Conservation (phyloP, 2,797 vertebrate genomes). For the Microctenopoma stevenorrisi region DNA sequence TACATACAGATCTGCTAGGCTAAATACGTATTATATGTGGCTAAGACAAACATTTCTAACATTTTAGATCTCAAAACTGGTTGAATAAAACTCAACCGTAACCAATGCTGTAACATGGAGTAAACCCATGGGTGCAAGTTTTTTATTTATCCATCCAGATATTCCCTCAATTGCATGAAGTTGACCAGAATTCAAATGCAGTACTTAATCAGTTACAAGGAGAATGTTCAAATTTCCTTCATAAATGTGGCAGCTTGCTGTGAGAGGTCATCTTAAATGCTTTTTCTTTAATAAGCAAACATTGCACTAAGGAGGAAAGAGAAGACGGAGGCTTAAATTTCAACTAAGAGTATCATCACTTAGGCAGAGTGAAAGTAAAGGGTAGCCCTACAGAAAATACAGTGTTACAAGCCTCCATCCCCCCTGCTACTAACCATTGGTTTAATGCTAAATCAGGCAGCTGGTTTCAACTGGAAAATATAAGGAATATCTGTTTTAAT, state of each 20-base stretch:
- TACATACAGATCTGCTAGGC: conserved; percentile 88
- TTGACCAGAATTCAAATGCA: conserved; percentile 52
- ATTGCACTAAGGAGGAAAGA: conserved; percentile 72
- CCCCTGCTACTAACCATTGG: conserved; percentile 42
- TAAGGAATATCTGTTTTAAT: conserved; percentile 36
- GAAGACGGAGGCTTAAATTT: conserved; percentile 44
- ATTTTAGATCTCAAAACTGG: conserved; percentile 82
- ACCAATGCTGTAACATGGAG: conserved; percentile 81
- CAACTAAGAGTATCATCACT: conserved; percentile 6
- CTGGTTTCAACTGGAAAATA: conserved; percentile 42
- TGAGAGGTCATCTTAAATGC: conserved; percentile 69
- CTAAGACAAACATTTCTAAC: conserved; percentile 84
- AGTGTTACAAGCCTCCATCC: conserved; percentile 45
- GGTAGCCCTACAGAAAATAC: conserved; percentile 24
- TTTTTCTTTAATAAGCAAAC: conserved; percentile 52
- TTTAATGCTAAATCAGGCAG: conserved; percentile 58
- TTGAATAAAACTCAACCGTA: conserved; percentile 96
- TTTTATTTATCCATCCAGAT: conserved; percentile 30
- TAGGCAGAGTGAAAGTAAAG: conserved; percentile 30
- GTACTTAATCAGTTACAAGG: conserved; percentile 45
- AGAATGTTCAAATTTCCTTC: conserved; percentile 43
- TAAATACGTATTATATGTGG: conserved; percentile 88
- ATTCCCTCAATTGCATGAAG: conserved; percentile 52
- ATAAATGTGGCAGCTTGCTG: conserved; percentile 41
- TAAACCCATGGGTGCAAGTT: conserved; percentile 74